Percentiles rank a stretch among this genome's conserved stretches.
These are phyloP conservation scores for Ennomos quercinarius DNA, from an alignment of 2,888 invertebrate species.

Conservation along the genomic window DNA sequence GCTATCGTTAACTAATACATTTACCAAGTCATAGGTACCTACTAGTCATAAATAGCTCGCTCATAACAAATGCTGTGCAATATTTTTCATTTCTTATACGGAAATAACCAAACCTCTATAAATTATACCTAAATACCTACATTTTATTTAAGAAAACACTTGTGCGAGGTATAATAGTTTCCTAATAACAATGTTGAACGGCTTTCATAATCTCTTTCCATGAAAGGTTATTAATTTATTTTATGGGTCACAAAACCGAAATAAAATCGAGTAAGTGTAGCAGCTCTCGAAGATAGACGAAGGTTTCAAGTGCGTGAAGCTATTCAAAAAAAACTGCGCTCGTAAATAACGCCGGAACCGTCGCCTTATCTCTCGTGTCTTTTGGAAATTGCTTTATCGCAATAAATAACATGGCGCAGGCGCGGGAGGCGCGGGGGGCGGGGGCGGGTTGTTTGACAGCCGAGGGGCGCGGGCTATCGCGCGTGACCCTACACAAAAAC, in stretches of 20 bases:
- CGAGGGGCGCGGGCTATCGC: constrained; percentile 55
- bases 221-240: constrained; percentile 64
- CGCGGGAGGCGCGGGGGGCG: constrained; percentile 42
- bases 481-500: constrained; percentile 51
- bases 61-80: too few relatives aligned
- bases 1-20: too few relatives aligned
- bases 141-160: too few relatives aligned
- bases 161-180: too few relatives aligned
- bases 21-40: too few relatives aligned
- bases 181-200: constrained; percentile 3
- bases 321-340: constrained; percentile 41
- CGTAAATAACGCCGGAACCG: constrained; percentile 59
- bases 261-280: constrained; percentile 47
- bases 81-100: too few relatives aligned
- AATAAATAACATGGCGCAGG: constrained; percentile 52
- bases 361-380: constrained; percentile 51
- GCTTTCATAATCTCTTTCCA: constrained; percentile 43
- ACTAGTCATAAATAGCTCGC: too few relatives aligned
- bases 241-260: constrained; percentile 58
- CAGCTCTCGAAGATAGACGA: constrained; percentile 63
- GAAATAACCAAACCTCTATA: too few relatives aligned
- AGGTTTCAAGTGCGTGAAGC: constrained; percentile 58
- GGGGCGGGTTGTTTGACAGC: constrained; percentile 32
- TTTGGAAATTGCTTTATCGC: constrained; percentile 60
- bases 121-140: too few relatives aligned